These are phyloP conservation scores for Ganaspis sp. DNA, from an alignment of 1,140 invertebrate species.

Conservation along the genomic window DNA sequence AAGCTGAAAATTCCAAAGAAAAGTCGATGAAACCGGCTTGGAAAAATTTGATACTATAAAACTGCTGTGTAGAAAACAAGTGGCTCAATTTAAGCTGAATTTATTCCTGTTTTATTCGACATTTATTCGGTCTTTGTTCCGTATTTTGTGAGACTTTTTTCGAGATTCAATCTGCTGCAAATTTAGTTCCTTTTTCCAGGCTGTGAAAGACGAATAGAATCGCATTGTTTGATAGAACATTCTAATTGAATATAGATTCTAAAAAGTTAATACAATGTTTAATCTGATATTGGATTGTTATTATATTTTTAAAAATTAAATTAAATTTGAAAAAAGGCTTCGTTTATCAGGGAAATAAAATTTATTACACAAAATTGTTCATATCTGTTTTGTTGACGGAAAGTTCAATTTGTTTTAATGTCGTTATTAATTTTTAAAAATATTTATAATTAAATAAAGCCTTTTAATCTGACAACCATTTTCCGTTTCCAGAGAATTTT, in stretches of 20 bases:
- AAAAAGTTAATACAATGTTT: too few species aligned
- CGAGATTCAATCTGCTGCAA: neutral
- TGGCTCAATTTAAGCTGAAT: neutral
- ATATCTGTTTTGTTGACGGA: too few species aligned
- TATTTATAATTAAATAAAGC: too few species aligned
- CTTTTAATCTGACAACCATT: too few species aligned
- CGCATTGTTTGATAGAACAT: neutral
- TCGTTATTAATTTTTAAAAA: too few species aligned
- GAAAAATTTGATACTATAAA: neutral
- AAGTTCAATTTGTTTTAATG: too few species aligned
- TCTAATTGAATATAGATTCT: neutral
- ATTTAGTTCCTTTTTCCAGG: neutral
- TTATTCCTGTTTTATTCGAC: constrained; percentile 5
- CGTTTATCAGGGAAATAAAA: too few species aligned
- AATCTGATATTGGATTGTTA: too few species aligned
- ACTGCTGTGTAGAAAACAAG: neutral
- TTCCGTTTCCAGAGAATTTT: too few species aligned
- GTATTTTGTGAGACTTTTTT: neutral
- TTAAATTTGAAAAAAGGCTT: too few species aligned
- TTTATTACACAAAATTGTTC: too few species aligned
- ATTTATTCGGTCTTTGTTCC: neutral
- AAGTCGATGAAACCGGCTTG: neutral
- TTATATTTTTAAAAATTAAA: too few species aligned
- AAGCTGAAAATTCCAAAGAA: neutral
- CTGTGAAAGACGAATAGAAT: neutral